These are phyloP conservation scores for Drosophila koepferae DNA, from an alignment of 2,888 invertebrate species.

Conservation along the genomic window DNA sequence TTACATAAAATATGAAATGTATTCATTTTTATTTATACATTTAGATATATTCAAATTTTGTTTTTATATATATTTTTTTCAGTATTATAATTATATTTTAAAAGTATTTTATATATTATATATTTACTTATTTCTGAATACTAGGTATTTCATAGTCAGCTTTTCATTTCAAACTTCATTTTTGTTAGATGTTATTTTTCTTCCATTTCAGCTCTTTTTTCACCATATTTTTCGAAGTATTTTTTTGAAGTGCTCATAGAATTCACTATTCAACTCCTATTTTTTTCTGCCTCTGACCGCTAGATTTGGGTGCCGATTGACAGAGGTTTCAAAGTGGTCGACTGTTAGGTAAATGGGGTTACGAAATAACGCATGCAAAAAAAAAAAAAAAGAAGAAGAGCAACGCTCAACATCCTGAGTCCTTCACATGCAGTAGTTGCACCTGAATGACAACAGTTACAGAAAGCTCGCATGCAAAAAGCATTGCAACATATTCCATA, in stretches of 20 bases:
- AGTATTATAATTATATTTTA: background rate
- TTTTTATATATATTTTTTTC: background rate
- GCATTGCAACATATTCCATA: conserved; percentile 50
- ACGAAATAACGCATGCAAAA: conserved; percentile 11
- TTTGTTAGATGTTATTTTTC: background rate
- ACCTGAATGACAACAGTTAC: conserved; percentile 66
- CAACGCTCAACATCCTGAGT: conserved; percentile 14
- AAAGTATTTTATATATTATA: background rate
- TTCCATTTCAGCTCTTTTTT: background rate
- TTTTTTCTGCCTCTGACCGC: background rate
- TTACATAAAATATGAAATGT: too few species aligned
- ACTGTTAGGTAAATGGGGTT: background rate
- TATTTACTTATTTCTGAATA: background rate
- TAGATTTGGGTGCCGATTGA: background rate
- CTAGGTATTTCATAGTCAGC: background rate
- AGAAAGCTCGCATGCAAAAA: conserved; percentile 65
- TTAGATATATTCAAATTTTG: too few species aligned
- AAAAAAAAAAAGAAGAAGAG: background rate
- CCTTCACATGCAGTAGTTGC: conserved; percentile 21
- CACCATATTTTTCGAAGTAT: conserved; percentile 2
- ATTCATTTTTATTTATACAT: too few species aligned
- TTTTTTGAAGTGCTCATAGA: background rate
- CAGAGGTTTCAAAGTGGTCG: background rate
- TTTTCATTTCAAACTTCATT: background rate
- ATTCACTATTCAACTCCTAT: background rate